Conservation (phyloP, 2,888 invertebrate species). For the Galerucella nymphaeae region DNA sequence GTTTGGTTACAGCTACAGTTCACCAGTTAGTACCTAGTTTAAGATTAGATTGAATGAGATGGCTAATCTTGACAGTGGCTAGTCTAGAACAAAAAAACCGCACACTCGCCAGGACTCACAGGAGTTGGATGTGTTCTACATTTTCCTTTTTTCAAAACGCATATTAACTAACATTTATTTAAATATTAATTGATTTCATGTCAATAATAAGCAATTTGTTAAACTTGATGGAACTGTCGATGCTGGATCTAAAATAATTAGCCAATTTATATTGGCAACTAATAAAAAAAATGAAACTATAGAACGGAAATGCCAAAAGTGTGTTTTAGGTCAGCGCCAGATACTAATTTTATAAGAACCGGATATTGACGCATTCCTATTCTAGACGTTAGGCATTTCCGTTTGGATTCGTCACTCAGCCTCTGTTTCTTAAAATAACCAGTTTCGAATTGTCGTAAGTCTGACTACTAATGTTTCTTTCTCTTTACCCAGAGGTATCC, state of each 20-base stretch:
- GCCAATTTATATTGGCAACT: not conserved
- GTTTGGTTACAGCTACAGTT: no score
- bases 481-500: not conserved
- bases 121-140: no score
- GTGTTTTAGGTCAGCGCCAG: slow-evolving; percentile 11
- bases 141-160: no score
- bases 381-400: slow-evolving; percentile 40
- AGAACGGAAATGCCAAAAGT: slow-evolving; percentile 29
- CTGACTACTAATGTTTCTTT: not conserved
- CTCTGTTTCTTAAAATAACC: slow-evolving; percentile 40
- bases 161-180: no score
- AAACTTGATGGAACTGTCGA: not conserved
- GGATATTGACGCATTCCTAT: slow-evolving; percentile 38
- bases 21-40: no score
- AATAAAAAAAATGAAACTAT: not conserved
- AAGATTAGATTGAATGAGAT: no score
- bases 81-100: no score
- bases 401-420: slow-evolving; percentile 26
- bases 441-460: slow-evolving; percentile 1
- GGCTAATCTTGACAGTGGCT: no score
- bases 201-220: no score
- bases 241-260: not conserved
- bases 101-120: no score
- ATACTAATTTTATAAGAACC: slow-evolving; percentile 21
- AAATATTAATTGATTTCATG: no score